Base-by-base conservation (phyloP, 2,113 vertebrate species). In the Dipodomys merriami region DNA sequence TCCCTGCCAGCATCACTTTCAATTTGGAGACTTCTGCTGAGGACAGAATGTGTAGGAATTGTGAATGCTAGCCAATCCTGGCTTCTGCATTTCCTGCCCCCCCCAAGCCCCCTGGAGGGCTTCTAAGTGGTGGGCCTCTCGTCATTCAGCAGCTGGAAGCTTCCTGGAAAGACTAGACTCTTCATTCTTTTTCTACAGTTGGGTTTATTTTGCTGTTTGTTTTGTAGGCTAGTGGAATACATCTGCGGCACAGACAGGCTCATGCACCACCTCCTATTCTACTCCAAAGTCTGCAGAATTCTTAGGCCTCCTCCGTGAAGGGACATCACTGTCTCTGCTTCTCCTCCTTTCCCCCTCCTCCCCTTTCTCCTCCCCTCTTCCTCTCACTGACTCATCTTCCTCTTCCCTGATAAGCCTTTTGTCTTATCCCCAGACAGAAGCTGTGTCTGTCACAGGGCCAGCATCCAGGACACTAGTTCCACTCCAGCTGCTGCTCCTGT, bases 401-500 rank as follows among this genome's bases (percentile, higher is more conserved):
- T 80, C 68, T 77, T 46, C 67, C 68, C 79, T 67, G 18, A 73
- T 49, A 80, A 83, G 86, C 62, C 71, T 82, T 10, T 49, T 90
- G 68, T 68, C 79, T 92, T 46, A 53, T 6, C 23, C 90, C 69
- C 80, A 72, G 68, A 90, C 35, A 68, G 96, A 95, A 96, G 93
- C 82, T 74, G 68, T 57, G 77, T 94, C 93, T 95, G 93, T 92
- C 94, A 80, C 85, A 64, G 93, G 90, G 84, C 96, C 86, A 85
- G 89, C 71, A 81, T 95, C 92, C 83, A 2, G 29, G 95, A 93
- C 84, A 93, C 92, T 96, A 81, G 80, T 77, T 86, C 86, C 77
- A 84, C 83, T 86, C 94, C 95, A 95, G 97, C 91, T 95, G 90
- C 91, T 90, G 83, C 93, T 95, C 46, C 82, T 73, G n/a, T 69